phyloP scores from a whole-genome alignment of 2,113 vertebrate genomes.

The Mus pahari region DNA sequence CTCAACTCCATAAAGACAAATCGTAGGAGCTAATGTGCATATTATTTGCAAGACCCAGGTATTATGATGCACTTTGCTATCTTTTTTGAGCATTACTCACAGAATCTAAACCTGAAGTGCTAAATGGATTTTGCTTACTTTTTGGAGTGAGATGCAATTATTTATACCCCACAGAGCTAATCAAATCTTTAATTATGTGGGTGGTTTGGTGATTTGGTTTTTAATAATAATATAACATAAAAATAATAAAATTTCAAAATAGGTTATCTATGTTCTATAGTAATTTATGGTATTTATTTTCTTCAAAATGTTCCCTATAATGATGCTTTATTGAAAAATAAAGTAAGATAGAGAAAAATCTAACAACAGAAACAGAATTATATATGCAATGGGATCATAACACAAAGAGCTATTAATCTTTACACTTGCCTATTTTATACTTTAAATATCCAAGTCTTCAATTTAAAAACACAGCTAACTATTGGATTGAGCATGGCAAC shows the following conservation, averaged over 20 bases:
- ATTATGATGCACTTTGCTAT: not conserved
- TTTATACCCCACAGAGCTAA: not conserved
- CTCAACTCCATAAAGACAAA: not conserved
- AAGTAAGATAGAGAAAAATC: not conserved
- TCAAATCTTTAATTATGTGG: constrained; percentile 44
- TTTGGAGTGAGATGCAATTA: not conserved
- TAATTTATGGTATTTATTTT: not conserved
- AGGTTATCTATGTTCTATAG: constrained; percentile 25
- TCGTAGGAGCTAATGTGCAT: constrained; percentile 12
- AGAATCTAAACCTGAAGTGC: constrained; percentile 21
- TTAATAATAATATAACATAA: constrained; percentile 10
- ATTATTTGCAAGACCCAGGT: constrained; percentile 61
- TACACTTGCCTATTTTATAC: not conserved
- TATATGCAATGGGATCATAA: not conserved
- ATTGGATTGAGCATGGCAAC: too few relatives aligned
- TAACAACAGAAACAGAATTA: not conserved
- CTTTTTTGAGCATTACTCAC: constrained; percentile 49
- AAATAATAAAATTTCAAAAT: constrained; percentile 1
- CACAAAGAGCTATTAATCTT: not conserved
- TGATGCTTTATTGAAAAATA: constrained; percentile 25
- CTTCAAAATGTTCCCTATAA: not conserved
- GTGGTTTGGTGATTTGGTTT: constrained; percentile 48
- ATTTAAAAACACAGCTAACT: not conserved
- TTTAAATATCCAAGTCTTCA: not conserved
- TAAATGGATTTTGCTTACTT: not conserved